These are phyloP conservation scores for Gallinago undulata DNA, from an alignment of 2,113 vertebrate genomes.

Conservation along the genomic window DNA sequence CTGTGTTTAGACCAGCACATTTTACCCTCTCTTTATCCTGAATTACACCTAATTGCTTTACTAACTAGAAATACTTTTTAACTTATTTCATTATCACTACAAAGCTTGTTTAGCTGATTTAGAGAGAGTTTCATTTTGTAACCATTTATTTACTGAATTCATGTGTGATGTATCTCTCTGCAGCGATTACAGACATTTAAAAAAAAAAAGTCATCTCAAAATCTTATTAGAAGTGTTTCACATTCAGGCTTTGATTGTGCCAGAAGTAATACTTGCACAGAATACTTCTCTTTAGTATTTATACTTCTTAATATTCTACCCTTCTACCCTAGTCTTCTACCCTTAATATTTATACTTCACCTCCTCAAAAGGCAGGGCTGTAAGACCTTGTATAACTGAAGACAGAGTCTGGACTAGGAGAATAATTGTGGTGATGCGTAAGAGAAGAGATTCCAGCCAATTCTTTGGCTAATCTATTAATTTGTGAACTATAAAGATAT, in stretches of 20 bases:
- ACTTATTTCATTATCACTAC: not conserved
- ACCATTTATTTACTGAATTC: not conserved
- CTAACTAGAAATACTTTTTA: not conserved
- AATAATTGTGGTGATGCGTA: not conserved
- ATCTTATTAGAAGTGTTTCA: not conserved
- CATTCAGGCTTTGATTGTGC: not conserved
- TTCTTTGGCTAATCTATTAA: not conserved
- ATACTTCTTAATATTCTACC: no score
- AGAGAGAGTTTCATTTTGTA: not conserved
- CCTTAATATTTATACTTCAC: not conserved
- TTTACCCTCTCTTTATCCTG: not conserved
- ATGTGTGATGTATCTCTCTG: not conserved
- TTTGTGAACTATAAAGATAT: not conserved
- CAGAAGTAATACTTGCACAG: not conserved
- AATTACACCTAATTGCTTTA: not conserved
- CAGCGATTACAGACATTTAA: not conserved
- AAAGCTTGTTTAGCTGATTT: not conserved
- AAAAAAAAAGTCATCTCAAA: not conserved
- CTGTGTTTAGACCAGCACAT: not conserved
- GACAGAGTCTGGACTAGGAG: not conserved
- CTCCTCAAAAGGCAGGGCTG: not conserved
- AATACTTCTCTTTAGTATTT: not conserved
- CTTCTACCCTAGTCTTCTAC: no score
- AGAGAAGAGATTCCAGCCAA: not conserved
- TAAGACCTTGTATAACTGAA: not conserved